Percentiles rank a stretch among this genome's conserved stretches.
phyloP scores from a whole-genome alignment of 2,888 invertebrate genomes.

The Synergus itoensis region DNA sequence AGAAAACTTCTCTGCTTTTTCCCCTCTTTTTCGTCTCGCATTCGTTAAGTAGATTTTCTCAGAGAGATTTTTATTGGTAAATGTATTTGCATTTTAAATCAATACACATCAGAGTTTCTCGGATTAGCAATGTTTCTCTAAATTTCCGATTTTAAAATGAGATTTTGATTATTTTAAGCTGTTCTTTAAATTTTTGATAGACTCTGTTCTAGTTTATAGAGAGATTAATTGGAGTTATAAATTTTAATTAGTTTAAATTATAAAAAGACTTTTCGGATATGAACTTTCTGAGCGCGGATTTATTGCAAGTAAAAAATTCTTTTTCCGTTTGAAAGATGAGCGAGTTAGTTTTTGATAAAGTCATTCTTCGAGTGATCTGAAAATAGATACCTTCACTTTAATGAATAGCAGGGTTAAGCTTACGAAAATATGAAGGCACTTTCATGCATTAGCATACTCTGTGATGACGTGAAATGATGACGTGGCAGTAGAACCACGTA shows the following conservation, averaged over 20 bases:
- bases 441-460: constrained; percentile 52
- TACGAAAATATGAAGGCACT: constrained; percentile 43
- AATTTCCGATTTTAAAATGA: neutral
- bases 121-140: neutral
- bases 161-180: neutral
- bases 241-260: neutral
- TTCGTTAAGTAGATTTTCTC: neutral
- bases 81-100: constrained; percentile 22
- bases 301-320: neutral
- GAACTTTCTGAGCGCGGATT: neutral
- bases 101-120: neutral
- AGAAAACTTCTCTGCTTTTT: neutral
- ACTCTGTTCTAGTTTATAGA: neutral
- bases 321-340: neutral
- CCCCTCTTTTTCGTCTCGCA: neutral
- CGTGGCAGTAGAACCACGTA: constrained; percentile 49
- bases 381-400: constrained; percentile 6
- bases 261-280: neutral
- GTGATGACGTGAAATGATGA: constrained; percentile 47
- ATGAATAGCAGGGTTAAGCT: constrained; percentile 31
- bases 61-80: neutral
- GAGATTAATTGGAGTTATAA: neutral
- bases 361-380: neutral
- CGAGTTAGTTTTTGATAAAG: neutral
- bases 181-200: neutral